Evolutionary conservation across 2,888 invertebrate genomes (phyloP), one percentile per base, ranked within the genome.

Genomic region (Syritta pipiens): DNA sequence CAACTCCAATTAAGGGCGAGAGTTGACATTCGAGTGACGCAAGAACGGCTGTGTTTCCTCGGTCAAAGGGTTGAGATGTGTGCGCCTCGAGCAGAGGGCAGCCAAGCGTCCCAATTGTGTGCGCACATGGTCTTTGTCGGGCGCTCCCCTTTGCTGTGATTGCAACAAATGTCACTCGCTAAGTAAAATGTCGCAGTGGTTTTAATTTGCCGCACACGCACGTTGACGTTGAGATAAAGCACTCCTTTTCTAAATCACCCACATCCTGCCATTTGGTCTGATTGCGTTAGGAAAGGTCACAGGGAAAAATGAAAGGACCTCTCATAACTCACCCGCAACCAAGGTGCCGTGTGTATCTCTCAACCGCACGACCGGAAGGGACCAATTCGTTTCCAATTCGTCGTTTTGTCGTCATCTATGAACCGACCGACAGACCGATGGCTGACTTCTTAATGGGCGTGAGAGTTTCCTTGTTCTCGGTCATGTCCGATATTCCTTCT

Each of bases 381-480:
- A 72, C 76, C 63, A 76, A 72, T 76, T 81, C 59, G 68, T 72
- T 74, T 69, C 44, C 55, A 72, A 81, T 69, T 63, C 76, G 63
- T 71, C 69, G 72, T 55, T 57, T 60, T 69, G 62, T 69, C 65
- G 30, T 59, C 44, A 14, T 53, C 57, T 63, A 62, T 60, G 49
- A 69, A 60, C 22, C 60, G n/a, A n/a, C n/a, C n/a, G n/a, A n/a
- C n/a, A n/a, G n/a, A 74, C 49, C 53, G 65, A 62, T 53, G 35
- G 48, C 57, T 62, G 72, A 57, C 55, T 79, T 74, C 68, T 74
- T 79, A 74, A 79, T 79, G 67, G 79, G 79, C 79, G 79, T 79
- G 79, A 74, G 79, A 79, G 62, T 79, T 68, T 74, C 57, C 79
- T 74, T 79, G 74, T 79, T 74, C 62, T 68, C 62, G 67, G 37